Conservation (phyloP, 2,113 vertebrate genomes). For the Boleophthalmus pectinirostris region DNA sequence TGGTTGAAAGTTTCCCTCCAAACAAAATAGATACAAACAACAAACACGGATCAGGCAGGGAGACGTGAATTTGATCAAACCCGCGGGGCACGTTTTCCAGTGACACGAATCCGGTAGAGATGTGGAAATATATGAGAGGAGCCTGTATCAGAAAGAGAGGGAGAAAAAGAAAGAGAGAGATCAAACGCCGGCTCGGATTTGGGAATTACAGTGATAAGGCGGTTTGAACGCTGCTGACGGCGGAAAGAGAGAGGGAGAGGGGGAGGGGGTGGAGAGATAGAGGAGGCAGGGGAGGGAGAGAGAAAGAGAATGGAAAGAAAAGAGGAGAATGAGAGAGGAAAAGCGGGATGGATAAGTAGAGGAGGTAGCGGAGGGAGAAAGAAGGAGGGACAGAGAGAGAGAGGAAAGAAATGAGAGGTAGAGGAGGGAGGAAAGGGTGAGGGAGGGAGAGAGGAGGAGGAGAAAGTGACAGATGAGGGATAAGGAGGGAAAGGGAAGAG, state of each 20-base stretch:
- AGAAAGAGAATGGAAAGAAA: no score
- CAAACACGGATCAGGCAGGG: conserved; percentile 14
- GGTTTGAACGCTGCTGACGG: conserved; percentile 42
- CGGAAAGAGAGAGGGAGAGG: conserved; percentile 14
- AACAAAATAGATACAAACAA: conserved; percentile 20
- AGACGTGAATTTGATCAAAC: conserved; percentile 37
- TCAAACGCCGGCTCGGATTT: conserved; percentile 48
- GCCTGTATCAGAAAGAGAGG: conserved; percentile 17
- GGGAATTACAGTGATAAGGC: conserved; percentile 52
- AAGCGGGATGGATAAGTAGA: no score
- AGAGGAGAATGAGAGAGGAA: neutral
- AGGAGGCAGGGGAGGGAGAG: no score
- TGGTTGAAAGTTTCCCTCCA: conserved; percentile 5
- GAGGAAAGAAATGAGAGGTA: neutral
- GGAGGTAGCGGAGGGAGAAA: no score
- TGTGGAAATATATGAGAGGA: neutral
- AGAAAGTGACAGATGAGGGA: neutral
- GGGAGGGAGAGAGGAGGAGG: neutral
- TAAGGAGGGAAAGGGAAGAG: neutral
- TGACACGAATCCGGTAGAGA: conserved; percentile 34
- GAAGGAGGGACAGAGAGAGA: neutral
- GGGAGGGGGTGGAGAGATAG: neutral
- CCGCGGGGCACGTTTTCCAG: conserved; percentile 28
- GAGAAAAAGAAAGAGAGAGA: conserved; percentile 27
- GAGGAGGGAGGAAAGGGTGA: neutral